These are phyloP conservation scores for Beroe forskalii DNA, from an alignment of 37 sponge, comb jelly and placozoan genomes.

Conservation along the genomic window DNA sequence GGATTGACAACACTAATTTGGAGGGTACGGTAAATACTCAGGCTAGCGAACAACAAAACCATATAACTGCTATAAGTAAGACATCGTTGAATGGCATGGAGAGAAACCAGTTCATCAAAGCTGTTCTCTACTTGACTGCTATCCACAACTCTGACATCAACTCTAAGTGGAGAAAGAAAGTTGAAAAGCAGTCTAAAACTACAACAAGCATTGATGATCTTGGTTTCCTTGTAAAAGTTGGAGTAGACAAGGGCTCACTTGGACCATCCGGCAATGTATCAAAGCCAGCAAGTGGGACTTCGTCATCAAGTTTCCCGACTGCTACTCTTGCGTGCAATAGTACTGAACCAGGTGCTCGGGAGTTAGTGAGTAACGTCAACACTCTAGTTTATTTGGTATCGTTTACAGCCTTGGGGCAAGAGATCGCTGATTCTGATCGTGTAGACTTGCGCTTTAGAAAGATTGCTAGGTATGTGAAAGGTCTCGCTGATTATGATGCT, in stretches of 20 bases:
- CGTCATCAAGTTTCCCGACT: neutral
- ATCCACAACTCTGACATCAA: neutral
- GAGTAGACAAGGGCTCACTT: neutral
- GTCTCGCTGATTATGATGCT: neutral
- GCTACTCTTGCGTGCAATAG: neutral
- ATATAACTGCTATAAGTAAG: neutral
- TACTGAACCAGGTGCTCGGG: neutral
- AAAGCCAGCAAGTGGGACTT: neutral
- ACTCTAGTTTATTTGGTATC: neutral
- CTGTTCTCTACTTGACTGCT: neutral
- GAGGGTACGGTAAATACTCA: neutral
- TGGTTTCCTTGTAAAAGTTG: neutral
- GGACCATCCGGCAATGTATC: neutral
- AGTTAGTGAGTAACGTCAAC: neutral
- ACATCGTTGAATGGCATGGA: neutral
- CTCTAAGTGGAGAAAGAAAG: neutral
- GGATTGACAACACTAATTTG: neutral
- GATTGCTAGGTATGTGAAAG: neutral
- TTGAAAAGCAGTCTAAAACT: neutral
- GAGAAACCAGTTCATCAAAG: neutral
- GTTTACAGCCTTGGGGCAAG: neutral
- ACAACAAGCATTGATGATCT: neutral
- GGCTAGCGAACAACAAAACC: neutral
- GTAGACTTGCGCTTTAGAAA: neutral
- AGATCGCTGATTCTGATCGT: neutral